Evolutionary conservation across 1,140 invertebrate genomes (phyloP), one percentile per base, ranked within the genome.

Genomic region (Pinna nobilis): DNA sequence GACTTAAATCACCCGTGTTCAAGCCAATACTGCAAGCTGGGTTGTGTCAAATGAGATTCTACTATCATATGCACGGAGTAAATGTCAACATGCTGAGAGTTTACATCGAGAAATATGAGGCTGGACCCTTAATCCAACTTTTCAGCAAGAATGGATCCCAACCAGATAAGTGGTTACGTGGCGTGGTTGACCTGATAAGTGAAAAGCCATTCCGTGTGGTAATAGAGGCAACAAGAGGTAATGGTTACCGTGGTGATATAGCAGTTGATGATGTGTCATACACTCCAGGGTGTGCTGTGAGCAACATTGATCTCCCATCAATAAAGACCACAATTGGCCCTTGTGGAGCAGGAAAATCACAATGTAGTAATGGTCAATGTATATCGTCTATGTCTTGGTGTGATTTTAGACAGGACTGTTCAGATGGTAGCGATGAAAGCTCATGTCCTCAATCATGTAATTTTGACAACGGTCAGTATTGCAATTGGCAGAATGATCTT

Each of bases 391-490:
- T 41, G 3, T 70, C 76, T 33, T 66, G 81, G 5, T 95, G 94
- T 79, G 92, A 95, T 85, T 95, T 95, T 82, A 93, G 94, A 80
- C 84, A 84, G 1, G 91, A 92, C 79, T 88, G 86, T 53, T 32
- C 30, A 28, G 82, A 84, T 67, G 77, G 78, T 9, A 66, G 64
- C 41, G 86, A 88, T 78, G 82, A 83, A 70, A 28, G 20, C 0
- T 70, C 41, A 18, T 86, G 84, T 61, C 84, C 84, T 20, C 47
- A 51, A 15, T 47, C 51, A 9, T 84, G 81, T 49, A 63, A 80
- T 20, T 86, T 84, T 79, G 82, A 85, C 32, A 71, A 50, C 39
- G 75, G 66, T 44, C 76, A 76, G 20, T 65, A 83, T 41, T 86
- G 84, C 59, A 37, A 69, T 2, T 88, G 84, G 83, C 75, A 55